Percentiles rank a stretch among this genome's conserved stretches.
Evolutionary conservation across 2,113 vertebrate species (phyloP).

Genomic region (Phalacrocorax brasilianus): DNA sequence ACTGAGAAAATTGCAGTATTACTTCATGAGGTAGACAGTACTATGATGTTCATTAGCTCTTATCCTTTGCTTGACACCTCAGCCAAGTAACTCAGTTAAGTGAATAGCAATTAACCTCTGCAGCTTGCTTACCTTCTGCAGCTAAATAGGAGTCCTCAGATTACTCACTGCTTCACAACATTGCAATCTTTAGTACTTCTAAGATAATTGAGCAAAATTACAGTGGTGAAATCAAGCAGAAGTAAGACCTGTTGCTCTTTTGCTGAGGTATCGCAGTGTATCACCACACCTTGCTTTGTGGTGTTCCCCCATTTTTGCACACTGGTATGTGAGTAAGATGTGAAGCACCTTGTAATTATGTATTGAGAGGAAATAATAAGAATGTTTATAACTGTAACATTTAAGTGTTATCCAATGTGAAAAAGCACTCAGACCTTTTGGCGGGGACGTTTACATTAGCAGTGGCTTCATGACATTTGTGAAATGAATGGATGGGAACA

Average conservation of each 20-base stretch:
- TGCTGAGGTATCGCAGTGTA: background rate
- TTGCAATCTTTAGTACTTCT: background rate
- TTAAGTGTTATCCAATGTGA: background rate
- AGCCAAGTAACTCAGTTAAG: background rate
- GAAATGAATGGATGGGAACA: conserved; percentile 84
- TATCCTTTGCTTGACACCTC: background rate
- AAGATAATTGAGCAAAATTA: background rate
- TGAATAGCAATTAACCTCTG: background rate
- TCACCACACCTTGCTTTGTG: background rate
- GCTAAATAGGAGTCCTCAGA: background rate
- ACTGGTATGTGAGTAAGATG: background rate
- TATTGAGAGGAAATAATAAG: background rate
- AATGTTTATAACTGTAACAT: background rate
- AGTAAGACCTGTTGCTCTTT: background rate
- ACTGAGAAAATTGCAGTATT: background rate
- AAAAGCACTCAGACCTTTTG: background rate
- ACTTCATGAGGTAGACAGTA: background rate
- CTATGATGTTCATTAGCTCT: background rate
- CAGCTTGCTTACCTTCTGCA: background rate
- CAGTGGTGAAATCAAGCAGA: background rate
- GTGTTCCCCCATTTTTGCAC: background rate
- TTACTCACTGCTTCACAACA: background rate
- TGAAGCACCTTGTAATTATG: background rate
- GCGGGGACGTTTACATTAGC: conserved; percentile 65
- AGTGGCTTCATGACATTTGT: conserved; percentile 84